phyloP scores from a whole-genome alignment of 2,797 vertebrate species.

The Alectoris magna region DNA sequence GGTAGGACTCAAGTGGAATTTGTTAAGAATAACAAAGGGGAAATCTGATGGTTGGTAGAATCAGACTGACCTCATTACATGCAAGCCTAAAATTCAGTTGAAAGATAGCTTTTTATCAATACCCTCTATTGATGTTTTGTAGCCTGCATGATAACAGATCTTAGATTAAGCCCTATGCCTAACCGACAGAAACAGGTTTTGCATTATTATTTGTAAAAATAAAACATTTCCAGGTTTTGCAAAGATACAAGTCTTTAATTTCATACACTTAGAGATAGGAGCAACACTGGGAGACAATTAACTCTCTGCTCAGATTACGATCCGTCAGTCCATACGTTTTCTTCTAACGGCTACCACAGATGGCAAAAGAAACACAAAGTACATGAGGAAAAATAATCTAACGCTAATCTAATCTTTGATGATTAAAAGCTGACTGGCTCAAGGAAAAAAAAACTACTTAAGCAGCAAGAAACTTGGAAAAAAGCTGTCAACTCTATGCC shows the following conservation, averaged over 20 bases:
- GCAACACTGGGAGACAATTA: neutral
- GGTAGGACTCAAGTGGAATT: neutral
- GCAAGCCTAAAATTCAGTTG: neutral
- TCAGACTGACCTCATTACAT: neutral
- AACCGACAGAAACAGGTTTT: neutral
- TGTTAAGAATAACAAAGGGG: neutral
- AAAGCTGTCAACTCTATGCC: neutral
- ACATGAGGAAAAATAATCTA: neutral
- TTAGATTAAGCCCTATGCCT: neutral
- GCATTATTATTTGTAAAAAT: neutral
- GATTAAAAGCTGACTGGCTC: neutral
- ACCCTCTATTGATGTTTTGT: neutral
- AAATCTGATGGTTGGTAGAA: neutral
- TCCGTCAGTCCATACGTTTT: neutral
- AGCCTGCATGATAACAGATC: neutral
- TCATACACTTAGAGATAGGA: neutral
- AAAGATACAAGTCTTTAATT: neutral
- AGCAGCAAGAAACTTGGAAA: neutral
- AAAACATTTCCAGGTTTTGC: neutral
- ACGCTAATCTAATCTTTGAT: neutral
- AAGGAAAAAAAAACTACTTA: neutral
- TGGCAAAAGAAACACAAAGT: neutral
- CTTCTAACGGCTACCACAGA: neutral
- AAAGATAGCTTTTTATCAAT: slow-evolving; percentile 7
- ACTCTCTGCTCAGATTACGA: neutral